Conservation (phyloP, 1,140 invertebrate genomes). For the Cyrtorhinus lividipennis region DNA sequence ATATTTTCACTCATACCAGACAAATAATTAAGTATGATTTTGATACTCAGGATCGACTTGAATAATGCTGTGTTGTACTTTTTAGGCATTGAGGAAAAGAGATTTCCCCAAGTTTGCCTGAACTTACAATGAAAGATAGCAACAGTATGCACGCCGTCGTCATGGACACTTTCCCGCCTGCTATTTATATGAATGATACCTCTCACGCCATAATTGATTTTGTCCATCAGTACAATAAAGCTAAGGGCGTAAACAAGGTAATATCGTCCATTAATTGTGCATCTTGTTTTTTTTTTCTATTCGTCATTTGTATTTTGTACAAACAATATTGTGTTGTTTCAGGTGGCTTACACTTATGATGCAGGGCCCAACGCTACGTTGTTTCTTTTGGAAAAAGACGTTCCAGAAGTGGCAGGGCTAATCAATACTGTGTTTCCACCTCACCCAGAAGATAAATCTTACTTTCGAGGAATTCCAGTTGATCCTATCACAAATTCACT, state of each 20-base stretch:
- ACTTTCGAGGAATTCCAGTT: constrained; percentile 39
- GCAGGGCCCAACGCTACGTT: constrained; percentile 93
- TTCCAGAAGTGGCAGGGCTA: constrained; percentile 47
- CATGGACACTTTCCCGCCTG: constrained; percentile 88
- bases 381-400: constrained; percentile 64
- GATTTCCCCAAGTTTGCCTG: constrained; percentile 81
- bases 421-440: constrained; percentile 60
- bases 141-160: constrained; percentile 96
- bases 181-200: constrained; percentile 77
- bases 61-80: no score
- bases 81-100: constrained; percentile 54
- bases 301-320: no score
- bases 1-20: no score
- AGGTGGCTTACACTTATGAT: constrained; percentile 93
- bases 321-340: no score
- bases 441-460: constrained; percentile 32
- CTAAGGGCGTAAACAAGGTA: constrained; percentile 44
- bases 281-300: no score
- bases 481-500: neutral
- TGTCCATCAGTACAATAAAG: constrained; percentile 68
- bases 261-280: constrained; percentile 10
- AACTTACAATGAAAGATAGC: constrained; percentile 93
- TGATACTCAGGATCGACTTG: no score
- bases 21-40: no score
- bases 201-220: constrained; percentile 67